Conservation (phyloP, 2,113 vertebrate genomes). For the Heptranchias perlo region DNA sequence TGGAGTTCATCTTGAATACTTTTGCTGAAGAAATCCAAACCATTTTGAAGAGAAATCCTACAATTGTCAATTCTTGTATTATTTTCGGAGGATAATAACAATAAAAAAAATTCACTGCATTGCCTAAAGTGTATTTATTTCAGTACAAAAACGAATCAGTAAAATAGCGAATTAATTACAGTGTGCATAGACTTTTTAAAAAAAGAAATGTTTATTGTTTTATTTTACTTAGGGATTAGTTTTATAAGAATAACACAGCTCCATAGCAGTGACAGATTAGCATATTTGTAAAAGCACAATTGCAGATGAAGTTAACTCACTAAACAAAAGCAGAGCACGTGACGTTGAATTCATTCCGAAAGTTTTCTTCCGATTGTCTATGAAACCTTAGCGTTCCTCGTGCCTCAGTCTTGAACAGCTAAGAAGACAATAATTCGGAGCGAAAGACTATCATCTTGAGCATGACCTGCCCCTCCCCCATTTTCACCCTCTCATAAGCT, state of each 20-base stretch:
- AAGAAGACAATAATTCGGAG: constrained; percentile 44
- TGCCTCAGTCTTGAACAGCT: background rate
- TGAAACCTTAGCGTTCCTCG: background rate
- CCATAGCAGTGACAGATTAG: background rate
- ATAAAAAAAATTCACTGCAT: background rate
- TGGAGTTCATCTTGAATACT: background rate
- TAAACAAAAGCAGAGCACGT: background rate
- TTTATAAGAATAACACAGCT: background rate
- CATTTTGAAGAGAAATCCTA: background rate
- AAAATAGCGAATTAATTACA: background rate
- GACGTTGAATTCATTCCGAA: background rate
- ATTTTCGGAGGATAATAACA: background rate
- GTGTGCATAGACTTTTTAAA: background rate
- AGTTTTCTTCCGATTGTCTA: background rate
- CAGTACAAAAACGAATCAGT: background rate
- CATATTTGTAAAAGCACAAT: background rate
- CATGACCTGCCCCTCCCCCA: constrained; percentile 41
- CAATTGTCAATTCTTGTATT: background rate
- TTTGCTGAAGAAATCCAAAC: background rate
- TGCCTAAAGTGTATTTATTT: background rate
- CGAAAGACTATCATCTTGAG: constrained; percentile 43
- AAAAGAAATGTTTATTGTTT: background rate
- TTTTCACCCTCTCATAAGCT: constrained; percentile 44
- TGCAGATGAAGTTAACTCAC: background rate
- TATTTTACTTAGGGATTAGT: background rate